Base-by-base conservation (phyloP, 2,888 invertebrate genomes). In the Amblyjoppa proteus region DNA sequence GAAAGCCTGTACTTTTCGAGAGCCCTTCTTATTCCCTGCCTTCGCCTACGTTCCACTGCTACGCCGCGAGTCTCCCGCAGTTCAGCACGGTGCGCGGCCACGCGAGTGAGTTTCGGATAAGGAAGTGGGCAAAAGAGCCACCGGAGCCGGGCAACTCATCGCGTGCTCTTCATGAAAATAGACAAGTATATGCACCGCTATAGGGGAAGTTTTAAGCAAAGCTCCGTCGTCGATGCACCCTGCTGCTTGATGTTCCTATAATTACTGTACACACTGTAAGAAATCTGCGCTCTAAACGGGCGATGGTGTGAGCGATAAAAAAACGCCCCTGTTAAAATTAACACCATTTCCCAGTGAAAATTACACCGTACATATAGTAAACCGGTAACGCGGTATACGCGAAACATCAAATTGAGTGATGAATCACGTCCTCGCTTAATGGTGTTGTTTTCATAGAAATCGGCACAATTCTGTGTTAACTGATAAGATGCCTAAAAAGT, bases 81-180 rank as follows among this genome's bases (percentile, higher is more conserved):
- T n/a, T 56, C 61, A 2, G 38, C 25, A n/a, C 25, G n/a, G 25
- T 31, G 69, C 64, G 58, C 53, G 73, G 77, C 77, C 84, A 81
- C 73, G 77, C 73, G 51, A 77, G 56, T 71, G 25, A 68, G 49
- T 74, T 58, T 74, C 20, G 61, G 84, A 84, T 84, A 81, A 84
- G 73, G 73, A 70, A 81, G 75, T 64, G 20, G 51, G 73, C 20
- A 11, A 51, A 77, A 20, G 74, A 77, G 51, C 53, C 49, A 49
- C 38, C 73, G 16, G 66, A 28, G 51, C 28, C 66, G 73, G 69
- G 74, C 64, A 77, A 84, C 77, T 84, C 81, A 58, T 84, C 84
- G 84, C 69, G 73, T 77, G 77, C 68, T 61, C 4, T 41, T 71
- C 41, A 51, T 69, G 49, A 53, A 16, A n/a, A 41, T 61, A 74